phyloP scores from a whole-genome alignment of 2,113 vertebrate genomes.

The Centropristis striata region DNA sequence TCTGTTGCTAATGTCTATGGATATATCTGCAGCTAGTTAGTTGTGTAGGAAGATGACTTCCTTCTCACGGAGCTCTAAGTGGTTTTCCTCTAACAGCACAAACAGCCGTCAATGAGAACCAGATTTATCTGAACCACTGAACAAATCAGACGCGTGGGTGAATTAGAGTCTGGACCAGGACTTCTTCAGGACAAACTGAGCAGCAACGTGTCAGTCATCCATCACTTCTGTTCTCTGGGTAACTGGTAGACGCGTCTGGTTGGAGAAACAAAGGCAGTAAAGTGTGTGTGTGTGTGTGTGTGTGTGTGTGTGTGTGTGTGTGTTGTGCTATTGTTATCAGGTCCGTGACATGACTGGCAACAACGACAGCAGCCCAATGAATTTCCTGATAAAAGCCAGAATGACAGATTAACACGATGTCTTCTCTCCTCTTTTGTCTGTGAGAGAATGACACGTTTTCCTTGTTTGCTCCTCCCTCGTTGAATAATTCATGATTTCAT shows the following conservation, averaged over 20 bases:
- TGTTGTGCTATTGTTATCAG: conserved; percentile 43
- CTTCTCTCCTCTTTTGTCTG: conserved; percentile 45
- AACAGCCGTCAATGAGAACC: too few species aligned
- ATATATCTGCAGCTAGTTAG: background rate
- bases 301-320: conserved; percentile 8
- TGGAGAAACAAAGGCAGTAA: background rate
- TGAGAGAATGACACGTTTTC: conserved; percentile 5
- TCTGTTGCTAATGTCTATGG: too few species aligned
- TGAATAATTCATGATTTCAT: conserved; percentile 61
- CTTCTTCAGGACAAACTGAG: background rate
- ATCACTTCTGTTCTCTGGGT: background rate
- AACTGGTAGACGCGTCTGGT: background rate
- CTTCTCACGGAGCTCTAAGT: too few species aligned
- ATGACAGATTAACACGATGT: conserved; percentile 35
- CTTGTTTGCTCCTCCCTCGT: conserved; percentile 21
- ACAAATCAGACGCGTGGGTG: background rate
- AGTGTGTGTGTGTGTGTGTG: conserved; percentile 19
- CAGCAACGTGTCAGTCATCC: background rate
- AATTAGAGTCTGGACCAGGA: background rate
- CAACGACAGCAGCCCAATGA: conserved; percentile 43
- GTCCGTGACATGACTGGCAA: conserved; percentile 56
- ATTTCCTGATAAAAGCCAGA: conserved; percentile 43
- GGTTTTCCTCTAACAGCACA: too few species aligned
- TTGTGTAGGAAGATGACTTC: background rate
- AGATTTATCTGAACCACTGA: background rate